Conservation (phyloP, 2,888 invertebrate species). For the Heteromurus nitidus region DNA sequence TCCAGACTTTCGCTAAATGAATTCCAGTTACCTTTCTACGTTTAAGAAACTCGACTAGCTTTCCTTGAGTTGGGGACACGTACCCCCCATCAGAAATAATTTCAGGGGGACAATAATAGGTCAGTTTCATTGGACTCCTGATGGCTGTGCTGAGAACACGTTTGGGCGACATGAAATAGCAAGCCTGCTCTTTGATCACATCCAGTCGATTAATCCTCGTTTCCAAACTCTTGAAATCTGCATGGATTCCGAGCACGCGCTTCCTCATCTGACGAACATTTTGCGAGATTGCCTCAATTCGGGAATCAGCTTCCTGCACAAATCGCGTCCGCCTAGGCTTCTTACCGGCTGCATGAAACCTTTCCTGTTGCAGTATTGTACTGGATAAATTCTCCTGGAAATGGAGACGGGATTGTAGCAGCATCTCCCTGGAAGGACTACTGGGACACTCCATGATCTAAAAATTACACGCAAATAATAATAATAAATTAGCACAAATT, state of each 20-base stretch:
- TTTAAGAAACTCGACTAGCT: slow-evolving; percentile 50
- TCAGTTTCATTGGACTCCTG: slow-evolving; percentile 45
- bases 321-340: slow-evolving; percentile 38
- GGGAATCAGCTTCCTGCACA: slow-evolving; percentile 39
- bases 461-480: neutral
- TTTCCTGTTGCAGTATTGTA: slow-evolving; percentile 48
- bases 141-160: slow-evolving; percentile 42
- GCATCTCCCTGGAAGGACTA: slow-evolving; percentile 31
- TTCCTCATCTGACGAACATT: slow-evolving; percentile 24
- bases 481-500: neutral
- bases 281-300: slow-evolving; percentile 17
- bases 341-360: slow-evolving; percentile 48
- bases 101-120: slow-evolving; percentile 36
- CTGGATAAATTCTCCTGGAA: slow-evolving; percentile 21
- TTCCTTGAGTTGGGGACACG: slow-evolving; percentile 22
- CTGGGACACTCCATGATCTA: slow-evolving; percentile 41
- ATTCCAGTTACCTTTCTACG: slow-evolving; percentile 44
- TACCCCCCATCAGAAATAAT: neutral
- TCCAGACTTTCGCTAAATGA: slow-evolving; percentile 32
- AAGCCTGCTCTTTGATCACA: slow-evolving; percentile 49
- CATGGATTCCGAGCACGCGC: slow-evolving; percentile 30
- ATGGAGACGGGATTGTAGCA: slow-evolving; percentile 16
- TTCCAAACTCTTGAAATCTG: slow-evolving; percentile 38
- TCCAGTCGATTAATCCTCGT: slow-evolving; percentile 44
- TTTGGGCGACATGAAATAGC: slow-evolving; percentile 51